Conservation (phyloP, 1,140 invertebrate species). For the Callitettix versicolor region DNA sequence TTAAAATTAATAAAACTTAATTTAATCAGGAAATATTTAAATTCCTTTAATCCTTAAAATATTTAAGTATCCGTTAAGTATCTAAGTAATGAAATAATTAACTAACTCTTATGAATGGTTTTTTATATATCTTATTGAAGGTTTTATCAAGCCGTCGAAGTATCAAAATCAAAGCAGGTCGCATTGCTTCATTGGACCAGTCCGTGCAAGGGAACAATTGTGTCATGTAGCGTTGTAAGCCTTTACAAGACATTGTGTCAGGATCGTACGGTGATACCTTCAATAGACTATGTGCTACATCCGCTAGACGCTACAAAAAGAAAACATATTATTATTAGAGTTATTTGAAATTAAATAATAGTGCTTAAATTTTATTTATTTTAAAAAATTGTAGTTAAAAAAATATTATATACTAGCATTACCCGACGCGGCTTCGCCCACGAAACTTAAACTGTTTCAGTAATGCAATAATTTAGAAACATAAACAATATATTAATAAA, state of each 20-base stretch:
- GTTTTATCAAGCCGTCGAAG: conserved; percentile 90
- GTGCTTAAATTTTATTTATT: neutral
- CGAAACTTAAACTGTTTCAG: too few species aligned
- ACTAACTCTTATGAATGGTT: conserved; percentile 69
- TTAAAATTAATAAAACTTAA: too few species aligned
- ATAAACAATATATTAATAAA: too few species aligned
- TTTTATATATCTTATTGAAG: conserved; percentile 95
- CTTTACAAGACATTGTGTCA: conserved; percentile 77
- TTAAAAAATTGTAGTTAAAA: neutral
- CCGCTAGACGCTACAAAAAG: conserved; percentile 70
- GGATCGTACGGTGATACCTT: conserved; percentile 97
- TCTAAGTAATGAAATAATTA: too few species aligned
- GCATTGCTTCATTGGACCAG: conserved; percentile 89
- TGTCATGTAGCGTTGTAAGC: conserved; percentile 86
- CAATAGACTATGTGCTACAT: conserved; percentile 90
- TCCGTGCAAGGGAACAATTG: conserved; percentile 89
- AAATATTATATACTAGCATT: too few species aligned
- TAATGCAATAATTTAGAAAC: too few species aligned
- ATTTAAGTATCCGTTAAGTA: too few species aligned
- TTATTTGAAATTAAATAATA: neutral
- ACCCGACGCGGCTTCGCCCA: too few species aligned
- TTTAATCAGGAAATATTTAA: too few species aligned
- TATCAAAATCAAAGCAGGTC: conserved; percentile 85
- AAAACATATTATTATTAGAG: conserved; percentile 1
- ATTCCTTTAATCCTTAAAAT: too few species aligned